Percentiles rank a stretch among this genome's conserved stretches.
Evolutionary conservation across 2,113 vertebrate species (phyloP).

Genomic region (Hystrix brachyura): DNA sequence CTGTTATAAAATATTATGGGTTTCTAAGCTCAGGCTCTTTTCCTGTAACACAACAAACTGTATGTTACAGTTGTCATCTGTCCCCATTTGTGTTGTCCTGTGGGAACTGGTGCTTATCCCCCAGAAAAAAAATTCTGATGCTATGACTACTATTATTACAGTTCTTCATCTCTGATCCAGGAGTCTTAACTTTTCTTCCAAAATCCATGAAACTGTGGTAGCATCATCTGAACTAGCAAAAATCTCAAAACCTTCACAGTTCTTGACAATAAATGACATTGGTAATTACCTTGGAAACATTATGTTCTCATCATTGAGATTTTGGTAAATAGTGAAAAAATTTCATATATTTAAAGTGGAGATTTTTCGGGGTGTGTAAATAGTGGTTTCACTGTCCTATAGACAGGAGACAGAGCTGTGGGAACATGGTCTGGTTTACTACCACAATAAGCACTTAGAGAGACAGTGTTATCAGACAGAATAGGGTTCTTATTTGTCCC

Average conservation of each 20-base stretch:
- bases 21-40: background rate
- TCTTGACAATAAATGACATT: background rate
- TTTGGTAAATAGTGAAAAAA: background rate
- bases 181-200: background rate
- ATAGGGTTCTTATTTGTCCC: background rate
- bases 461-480: background rate
- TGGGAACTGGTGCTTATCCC: background rate
- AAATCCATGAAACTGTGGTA: background rate
- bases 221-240: background rate
- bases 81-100: background rate
- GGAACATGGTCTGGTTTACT: background rate
- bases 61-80: background rate
- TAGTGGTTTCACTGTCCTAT: background rate
- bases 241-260: background rate
- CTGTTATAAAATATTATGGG: background rate
- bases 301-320: conserved; percentile 20
- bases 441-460: background rate
- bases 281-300: background rate
- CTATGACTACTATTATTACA: background rate
- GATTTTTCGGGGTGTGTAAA: background rate
- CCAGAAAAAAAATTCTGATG: background rate
- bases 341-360: background rate
- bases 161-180: background rate
- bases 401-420: background rate
- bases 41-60: background rate